These are phyloP conservation scores for Xyrichtys novacula DNA, from an alignment of 2,797 vertebrate genomes.

Conservation along the genomic window DNA sequence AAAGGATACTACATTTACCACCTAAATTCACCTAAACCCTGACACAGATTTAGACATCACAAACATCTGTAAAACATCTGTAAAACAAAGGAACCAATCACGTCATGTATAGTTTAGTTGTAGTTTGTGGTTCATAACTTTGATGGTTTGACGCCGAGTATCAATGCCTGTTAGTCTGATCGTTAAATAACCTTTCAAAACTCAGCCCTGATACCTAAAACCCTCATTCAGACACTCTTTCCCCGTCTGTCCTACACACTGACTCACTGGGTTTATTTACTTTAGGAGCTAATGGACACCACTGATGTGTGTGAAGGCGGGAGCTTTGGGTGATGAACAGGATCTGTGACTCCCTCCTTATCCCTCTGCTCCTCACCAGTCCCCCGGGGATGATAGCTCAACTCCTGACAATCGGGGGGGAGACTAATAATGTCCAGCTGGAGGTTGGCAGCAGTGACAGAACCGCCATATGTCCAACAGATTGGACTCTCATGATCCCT, in stretches of 20 bases:
- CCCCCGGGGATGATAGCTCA: slow-evolving; percentile 68
- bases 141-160: too few species aligned
- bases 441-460: slow-evolving; percentile 59
- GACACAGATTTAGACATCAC: too few species aligned
- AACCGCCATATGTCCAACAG: slow-evolving; percentile 72
- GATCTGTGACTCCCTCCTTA: slow-evolving; percentile 39
- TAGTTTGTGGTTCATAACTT: too few species aligned
- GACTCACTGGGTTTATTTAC: slow-evolving; percentile 63
- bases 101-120: too few species aligned
- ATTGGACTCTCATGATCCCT: slow-evolving; percentile 56
- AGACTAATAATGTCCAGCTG: slow-evolving; percentile 79
- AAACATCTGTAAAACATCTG: too few species aligned
- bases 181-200: slow-evolving; percentile 31
- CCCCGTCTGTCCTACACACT: slow-evolving; percentile 21
- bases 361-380: slow-evolving; percentile 54
- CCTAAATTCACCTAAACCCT: too few species aligned
- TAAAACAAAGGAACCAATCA: too few species aligned
- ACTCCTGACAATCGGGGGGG: slow-evolving; percentile 47
- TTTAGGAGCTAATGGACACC: slow-evolving; percentile 58
- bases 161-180: background rate
- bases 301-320: slow-evolving; percentile 38
- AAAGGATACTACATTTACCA: too few species aligned
- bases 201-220: slow-evolving; percentile 20
- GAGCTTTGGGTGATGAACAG: slow-evolving; percentile 62
- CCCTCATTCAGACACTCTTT: slow-evolving; percentile 20